phyloP scores from a whole-genome alignment of 2,113 vertebrate genomes.

The Microcebus lehilahytsara region DNA sequence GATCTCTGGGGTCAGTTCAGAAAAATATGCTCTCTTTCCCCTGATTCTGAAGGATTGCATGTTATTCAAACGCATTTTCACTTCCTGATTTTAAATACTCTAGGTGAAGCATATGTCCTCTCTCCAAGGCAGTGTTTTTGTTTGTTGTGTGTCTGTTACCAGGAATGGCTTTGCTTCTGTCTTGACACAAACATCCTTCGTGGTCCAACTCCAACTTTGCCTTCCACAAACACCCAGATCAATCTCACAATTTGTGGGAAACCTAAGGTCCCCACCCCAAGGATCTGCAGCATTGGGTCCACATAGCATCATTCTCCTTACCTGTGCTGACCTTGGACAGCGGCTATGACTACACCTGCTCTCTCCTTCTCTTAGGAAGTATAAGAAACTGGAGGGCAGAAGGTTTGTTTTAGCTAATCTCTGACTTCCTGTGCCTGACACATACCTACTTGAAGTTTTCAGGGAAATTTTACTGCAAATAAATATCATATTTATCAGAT shows the following conservation, averaged over 20 bases:
- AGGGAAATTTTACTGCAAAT: neutral
- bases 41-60: neutral
- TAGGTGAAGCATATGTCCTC: accelerated
- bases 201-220: neutral
- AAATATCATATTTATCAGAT: too few relatives aligned
- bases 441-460: neutral
- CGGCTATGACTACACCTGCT: accelerated
- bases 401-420: accelerated
- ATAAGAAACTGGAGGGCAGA: accelerated
- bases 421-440: neutral
- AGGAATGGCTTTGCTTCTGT: neutral
- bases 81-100: neutral
- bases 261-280: accelerated
- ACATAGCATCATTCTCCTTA: neutral
- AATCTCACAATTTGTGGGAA: accelerated
- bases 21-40: too few relatives aligned
- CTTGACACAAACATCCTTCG: neutral
- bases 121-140: neutral
- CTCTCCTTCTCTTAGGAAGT: too few relatives aligned
- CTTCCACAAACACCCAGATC: neutral
- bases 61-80: neutral
- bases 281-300: accelerated
- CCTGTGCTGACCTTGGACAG: too few relatives aligned
- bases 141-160: neutral
- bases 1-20: neutral